Base-by-base conservation (phyloP, 2,888 invertebrate species). In the Patella caerulea region DNA sequence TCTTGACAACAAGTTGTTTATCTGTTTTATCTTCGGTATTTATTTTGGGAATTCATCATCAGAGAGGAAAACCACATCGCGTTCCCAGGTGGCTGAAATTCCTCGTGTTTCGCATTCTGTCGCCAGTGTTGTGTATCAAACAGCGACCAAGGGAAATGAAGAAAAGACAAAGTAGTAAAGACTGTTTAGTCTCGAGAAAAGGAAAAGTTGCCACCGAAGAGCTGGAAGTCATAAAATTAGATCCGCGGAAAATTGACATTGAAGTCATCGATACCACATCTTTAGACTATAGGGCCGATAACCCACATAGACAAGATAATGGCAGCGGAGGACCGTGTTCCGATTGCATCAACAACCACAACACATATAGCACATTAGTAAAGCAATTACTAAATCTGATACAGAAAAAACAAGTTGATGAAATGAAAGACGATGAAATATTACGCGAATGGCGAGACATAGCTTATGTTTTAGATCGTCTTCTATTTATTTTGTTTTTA, bases 1-100 rank as follows among this genome's bases (percentile, higher is more conserved):
- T 90, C 2, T 81, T 90, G 78, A 85, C 89, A 11, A 88, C 89
- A 82, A 89, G 89, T 75, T 89, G 90, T 78, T 80, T 90, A 76
- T 90, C 90, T 5, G 90, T 90, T 52, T 81, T 90, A 12, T 86
- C 88, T 15, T 88, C 90, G 1, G 90, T 90, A 19, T 87, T 87
- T 73, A 86, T 90, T 15, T 84, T 90, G 19, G 86, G 89, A 78
- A 84, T 90, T 15, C 89, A 90, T 75, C 90, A 90, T 77, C 87
- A 88, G 77, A 77, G 90, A 73, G 86, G 88, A 19, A 81, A 84
- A 78, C 86, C 88, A 0, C 75, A 78, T 19, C 78, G 86, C 14
- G 88, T 88, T 29, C 90, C 90, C 0, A 72, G 73, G 3, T 85
- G 87, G 83, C 72, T 90, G 55, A 83, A 86, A 54, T 78, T 78